phyloP scores from a whole-genome alignment of 1,140 invertebrate genomes.

The Drosophila kikkawai region DNA sequence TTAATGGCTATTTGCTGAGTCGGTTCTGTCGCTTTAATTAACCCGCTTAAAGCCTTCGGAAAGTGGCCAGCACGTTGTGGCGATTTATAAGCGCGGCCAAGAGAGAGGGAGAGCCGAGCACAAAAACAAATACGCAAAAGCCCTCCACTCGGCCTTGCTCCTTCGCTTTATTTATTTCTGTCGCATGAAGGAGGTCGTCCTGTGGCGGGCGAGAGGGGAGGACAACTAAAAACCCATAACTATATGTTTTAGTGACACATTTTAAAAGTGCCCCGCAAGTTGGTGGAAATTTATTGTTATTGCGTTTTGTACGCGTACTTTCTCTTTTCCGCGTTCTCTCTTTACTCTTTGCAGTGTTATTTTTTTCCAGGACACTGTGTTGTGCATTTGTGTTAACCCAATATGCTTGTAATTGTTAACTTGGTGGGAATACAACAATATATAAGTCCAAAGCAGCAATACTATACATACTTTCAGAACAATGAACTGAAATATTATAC shows the following conservation, averaged over 20 bases:
- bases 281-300: slow-evolving; percentile 75
- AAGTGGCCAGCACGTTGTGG: slow-evolving; percentile 37
- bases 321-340: slow-evolving; percentile 22
- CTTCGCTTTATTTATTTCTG: slow-evolving; percentile 40
- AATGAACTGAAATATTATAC: neutral
- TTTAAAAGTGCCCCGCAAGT: slow-evolving; percentile 75
- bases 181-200: slow-evolving; percentile 40
- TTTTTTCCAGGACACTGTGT: slow-evolving; percentile 10
- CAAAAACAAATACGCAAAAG: slow-evolving; percentile 64
- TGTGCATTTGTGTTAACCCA: slow-evolving; percentile 22
- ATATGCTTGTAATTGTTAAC: slow-evolving; percentile 22
- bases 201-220: slow-evolving; percentile 3
- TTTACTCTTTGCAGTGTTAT: neutral
- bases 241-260: slow-evolving; percentile 79
- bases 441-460: neutral
- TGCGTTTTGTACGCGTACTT: slow-evolving; percentile 60
- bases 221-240: slow-evolving; percentile 74
- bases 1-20: slow-evolving; percentile 64
- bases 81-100: slow-evolving; percentile 59
- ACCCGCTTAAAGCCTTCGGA: slow-evolving; percentile 63
- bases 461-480: neutral
- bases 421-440: neutral
- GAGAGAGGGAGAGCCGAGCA: slow-evolving; percentile 19
- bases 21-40: slow-evolving; percentile 65
- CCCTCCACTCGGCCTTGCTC: slow-evolving; percentile 57